Percentiles rank a stretch among this genome's conserved stretches.
phyloP scores from a whole-genome alignment of 2,888 invertebrate genomes.

The Ganaspis brasiliensis region DNA sequence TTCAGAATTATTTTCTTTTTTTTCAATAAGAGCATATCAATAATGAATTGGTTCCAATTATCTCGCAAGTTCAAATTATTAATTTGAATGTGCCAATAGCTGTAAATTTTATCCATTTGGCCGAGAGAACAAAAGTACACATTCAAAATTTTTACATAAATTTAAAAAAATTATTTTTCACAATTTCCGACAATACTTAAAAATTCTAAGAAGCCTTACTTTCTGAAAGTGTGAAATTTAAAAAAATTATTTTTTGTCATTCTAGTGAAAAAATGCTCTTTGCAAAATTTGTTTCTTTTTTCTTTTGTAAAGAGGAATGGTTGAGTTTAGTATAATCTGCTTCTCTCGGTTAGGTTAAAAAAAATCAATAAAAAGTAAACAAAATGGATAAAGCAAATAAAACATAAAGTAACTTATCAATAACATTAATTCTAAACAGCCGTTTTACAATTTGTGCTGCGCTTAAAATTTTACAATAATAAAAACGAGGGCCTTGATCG shows the following conservation, averaged over 20 bases:
- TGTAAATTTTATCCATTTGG: background rate
- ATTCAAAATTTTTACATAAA: background rate
- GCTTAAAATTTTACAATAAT: slow-evolving; percentile 24
- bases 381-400: slow-evolving; percentile 16
- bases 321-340: slow-evolving; percentile 24
- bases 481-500: slow-evolving; percentile 47
- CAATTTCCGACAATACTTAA: too few species aligned
- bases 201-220: too few species aligned
- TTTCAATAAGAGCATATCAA: too few species aligned
- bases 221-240: too few species aligned
- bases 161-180: background rate
- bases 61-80: background rate
- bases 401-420: slow-evolving; percentile 53
- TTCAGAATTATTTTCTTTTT: background rate
- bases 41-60: background rate
- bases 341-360: slow-evolving; percentile 4
- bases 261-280: too few species aligned
- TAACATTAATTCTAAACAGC: slow-evolving; percentile 54
- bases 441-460: slow-evolving; percentile 47
- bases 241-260: too few species aligned
- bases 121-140: slow-evolving; percentile 23
- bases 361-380: background rate
- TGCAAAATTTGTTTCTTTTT: too few species aligned
- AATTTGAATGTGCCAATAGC: background rate
- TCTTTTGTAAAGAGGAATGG: background rate